These are phyloP conservation scores for Wasmannia auropunctata DNA, from an alignment of 1,140 invertebrate species.

Conservation along the genomic window DNA sequence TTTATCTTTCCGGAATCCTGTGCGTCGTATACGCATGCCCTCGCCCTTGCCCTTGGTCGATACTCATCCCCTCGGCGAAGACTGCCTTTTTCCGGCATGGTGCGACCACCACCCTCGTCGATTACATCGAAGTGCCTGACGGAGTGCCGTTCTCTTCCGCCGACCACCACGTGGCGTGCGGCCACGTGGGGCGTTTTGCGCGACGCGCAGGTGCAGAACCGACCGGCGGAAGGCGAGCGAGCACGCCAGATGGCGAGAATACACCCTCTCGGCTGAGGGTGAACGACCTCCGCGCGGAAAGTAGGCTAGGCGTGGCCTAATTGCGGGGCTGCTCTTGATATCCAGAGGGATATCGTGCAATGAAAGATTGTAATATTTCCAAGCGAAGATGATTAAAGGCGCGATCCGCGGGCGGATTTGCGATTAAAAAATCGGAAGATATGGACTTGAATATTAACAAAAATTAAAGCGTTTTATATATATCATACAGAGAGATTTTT, in stretches of 20 bases:
- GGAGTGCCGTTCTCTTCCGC: slow-evolving; percentile 44
- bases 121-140: slow-evolving; percentile 34
- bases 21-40: slow-evolving; percentile 81
- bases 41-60: slow-evolving; percentile 84
- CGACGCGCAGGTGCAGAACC: slow-evolving; percentile 70
- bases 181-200: slow-evolving; percentile 75
- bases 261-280: slow-evolving; percentile 60
- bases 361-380: slow-evolving; percentile 32
- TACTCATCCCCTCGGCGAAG: slow-evolving; percentile 80
- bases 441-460: background rate
- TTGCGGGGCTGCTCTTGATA: slow-evolving; percentile 59
- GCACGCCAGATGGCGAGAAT: slow-evolving; percentile 56
- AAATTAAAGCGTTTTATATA: background rate
- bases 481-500: no score
- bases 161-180: slow-evolving; percentile 77
- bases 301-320: slow-evolving; percentile 78
- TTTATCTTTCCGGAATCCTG: slow-evolving; percentile 60
- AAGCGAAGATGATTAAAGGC: background rate
- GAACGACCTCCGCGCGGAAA: slow-evolving; percentile 73
- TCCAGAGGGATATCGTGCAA: slow-evolving; percentile 18
- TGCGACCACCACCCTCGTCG: slow-evolving; percentile 57
- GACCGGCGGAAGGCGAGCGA: slow-evolving; percentile 25
- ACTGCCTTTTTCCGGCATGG: slow-evolving; percentile 57
- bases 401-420: background rate
- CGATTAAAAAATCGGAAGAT: background rate